phyloP scores from a whole-genome alignment of 2,797 vertebrate species.

The Pteropus rufus region DNA sequence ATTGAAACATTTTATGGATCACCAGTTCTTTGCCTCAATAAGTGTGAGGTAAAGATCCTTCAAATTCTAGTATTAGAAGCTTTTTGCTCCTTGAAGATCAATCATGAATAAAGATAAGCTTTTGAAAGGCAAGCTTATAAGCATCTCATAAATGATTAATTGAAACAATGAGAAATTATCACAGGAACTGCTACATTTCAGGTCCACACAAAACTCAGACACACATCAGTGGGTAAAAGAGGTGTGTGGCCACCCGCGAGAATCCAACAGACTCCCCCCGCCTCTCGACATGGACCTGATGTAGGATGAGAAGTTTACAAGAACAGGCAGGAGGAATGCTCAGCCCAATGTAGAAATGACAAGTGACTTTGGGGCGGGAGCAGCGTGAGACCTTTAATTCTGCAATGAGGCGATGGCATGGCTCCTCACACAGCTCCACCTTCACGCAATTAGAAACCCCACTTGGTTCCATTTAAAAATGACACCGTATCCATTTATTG shows the following conservation, averaged over 20 bases:
- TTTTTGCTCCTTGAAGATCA: neutral
- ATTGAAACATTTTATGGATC: neutral
- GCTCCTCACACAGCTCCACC: neutral
- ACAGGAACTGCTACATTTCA: neutral
- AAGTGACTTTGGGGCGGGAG: rapidly evolving
- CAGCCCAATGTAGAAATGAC: neutral
- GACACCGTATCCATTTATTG: rapidly evolving
- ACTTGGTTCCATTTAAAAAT: neutral
- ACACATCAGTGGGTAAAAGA: neutral
- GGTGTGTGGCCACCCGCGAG: rapidly evolving
- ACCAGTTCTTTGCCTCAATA: neutral
- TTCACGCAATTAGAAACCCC: neutral
- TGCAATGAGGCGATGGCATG: neutral
- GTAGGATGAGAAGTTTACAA: neutral
- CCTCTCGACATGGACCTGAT: too few species aligned
- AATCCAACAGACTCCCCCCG: neutral
- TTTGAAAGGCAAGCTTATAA: neutral
- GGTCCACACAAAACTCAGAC: neutral
- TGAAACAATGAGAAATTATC: neutral
- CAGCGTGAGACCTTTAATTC: neutral
- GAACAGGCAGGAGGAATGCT: neutral
- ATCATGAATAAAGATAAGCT: neutral
- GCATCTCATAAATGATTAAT: neutral
- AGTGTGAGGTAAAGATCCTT: neutral
- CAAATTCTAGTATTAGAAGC: neutral